Evolutionary conservation across 2,888 invertebrate genomes (phyloP).

Genomic region (Drosophila acutilabella): DNA sequence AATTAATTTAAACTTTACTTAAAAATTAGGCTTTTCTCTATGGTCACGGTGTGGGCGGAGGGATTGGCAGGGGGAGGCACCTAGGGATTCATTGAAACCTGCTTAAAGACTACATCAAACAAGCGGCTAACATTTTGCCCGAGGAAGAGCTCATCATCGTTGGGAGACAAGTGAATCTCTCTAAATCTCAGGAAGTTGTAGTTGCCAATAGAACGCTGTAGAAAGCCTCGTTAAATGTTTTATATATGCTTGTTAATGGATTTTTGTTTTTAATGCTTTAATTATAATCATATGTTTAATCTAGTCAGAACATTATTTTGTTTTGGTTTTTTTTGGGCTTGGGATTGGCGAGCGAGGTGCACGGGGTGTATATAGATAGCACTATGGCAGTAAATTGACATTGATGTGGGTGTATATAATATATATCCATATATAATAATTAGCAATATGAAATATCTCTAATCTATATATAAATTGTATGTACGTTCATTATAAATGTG

Average conservation of each 20-base stretch:
- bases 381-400: conserved; percentile 79
- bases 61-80: conserved; percentile 12
- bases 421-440: conserved; percentile 58
- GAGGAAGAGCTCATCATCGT: conserved; percentile 44
- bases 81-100: conserved; percentile 60
- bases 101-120: conserved; percentile 37
- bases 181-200: conserved; percentile 32
- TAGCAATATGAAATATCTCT: conserved; percentile 67
- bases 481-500: conserved; percentile 58
- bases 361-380: conserved; percentile 68
- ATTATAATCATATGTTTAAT: conserved; percentile 23
- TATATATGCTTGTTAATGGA: conserved; percentile 6
- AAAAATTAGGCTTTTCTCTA: conserved; percentile 12
- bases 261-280: conserved; percentile 9
- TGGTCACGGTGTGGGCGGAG: conserved; percentile 25
- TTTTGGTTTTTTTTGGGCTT: conserved; percentile 28
- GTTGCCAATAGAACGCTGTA: conserved; percentile 42
- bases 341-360: conserved; percentile 62
- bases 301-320: conserved; percentile 47
- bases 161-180: conserved; percentile 15
- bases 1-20: conserved; percentile 21
- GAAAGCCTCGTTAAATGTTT: conserved; percentile 49
- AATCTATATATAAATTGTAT: conserved; percentile 71
- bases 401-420: conserved; percentile 57
- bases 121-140: conserved; percentile 21